These are phyloP conservation scores for Galbula dea DNA, from an alignment of 2,113 vertebrate species.

Conservation along the genomic window DNA sequence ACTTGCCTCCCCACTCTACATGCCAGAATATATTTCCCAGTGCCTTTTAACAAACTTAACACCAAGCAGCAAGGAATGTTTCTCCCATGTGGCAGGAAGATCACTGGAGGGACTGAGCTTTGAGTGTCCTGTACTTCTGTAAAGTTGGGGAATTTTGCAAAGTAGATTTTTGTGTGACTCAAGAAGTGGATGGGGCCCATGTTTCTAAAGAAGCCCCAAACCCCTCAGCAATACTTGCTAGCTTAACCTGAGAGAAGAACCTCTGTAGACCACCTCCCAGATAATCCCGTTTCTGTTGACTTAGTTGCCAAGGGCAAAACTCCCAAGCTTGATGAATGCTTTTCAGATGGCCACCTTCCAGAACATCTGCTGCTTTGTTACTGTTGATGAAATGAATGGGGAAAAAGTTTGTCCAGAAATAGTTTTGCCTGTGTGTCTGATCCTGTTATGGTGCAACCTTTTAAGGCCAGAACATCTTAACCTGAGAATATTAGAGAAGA, in stretches of 20 bases:
- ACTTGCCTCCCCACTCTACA: neutral
- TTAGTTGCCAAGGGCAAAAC: neutral
- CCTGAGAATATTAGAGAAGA: neutral
- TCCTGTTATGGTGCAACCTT: neutral
- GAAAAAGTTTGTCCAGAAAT: neutral
- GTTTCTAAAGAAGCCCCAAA: neutral
- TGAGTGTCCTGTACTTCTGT: neutral
- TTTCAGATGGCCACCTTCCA: neutral
- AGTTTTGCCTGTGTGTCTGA: neutral
- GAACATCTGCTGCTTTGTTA: neutral
- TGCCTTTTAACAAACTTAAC: neutral
- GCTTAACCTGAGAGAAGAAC: neutral
- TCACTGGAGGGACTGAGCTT: neutral
- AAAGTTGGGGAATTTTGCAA: neutral
- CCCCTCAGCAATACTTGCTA: neutral
- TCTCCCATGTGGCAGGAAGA: neutral
- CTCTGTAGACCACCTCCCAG: neutral
- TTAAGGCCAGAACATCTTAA: neutral
- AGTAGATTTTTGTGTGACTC: neutral
- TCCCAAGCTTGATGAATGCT: neutral
- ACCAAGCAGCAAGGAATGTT: neutral
- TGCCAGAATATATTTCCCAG: neutral
- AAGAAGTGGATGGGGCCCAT: neutral
- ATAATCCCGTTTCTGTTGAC: neutral
- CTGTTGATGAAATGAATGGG: neutral